Conservation (phyloP, 1,140 invertebrate species). For the Neodiprion fabricii region DNA sequence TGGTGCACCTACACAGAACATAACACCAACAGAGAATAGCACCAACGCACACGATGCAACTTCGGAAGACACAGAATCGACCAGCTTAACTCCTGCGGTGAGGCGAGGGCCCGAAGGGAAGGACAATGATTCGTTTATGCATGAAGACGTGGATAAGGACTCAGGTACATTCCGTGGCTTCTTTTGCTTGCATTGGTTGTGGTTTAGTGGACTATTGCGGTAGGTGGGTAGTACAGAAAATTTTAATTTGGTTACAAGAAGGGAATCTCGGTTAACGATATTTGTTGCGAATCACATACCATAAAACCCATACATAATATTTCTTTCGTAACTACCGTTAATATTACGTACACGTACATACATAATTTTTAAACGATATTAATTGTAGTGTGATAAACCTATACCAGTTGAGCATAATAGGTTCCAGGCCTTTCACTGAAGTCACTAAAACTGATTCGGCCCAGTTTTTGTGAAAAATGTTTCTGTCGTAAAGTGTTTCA, state of each 20-base stretch:
- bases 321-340: background rate
- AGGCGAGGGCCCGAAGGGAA: conserved; percentile 79
- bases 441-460: too few species aligned
- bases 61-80: conserved; percentile 63
- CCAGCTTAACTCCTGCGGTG: conserved; percentile 59
- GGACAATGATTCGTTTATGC: conserved; percentile 73
- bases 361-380: too few species aligned
- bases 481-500: too few species aligned
- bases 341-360: background rate
- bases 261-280: background rate
- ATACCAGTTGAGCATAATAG: too few species aligned
- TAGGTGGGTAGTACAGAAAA: conserved; percentile 42
- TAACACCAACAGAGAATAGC: conserved; percentile 42
- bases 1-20: conserved; percentile 35
- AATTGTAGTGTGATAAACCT: too few species aligned
- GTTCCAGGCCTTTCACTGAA: too few species aligned
- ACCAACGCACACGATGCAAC: conserved; percentile 37
- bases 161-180: conserved; percentile 57
- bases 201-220: conserved; percentile 49
- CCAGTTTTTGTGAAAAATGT: too few species aligned
- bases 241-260: conserved; percentile 8
- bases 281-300: background rate
- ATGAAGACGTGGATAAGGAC: conserved; percentile 67
- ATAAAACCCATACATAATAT: background rate
- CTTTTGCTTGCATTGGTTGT: conserved; percentile 53